A percentile compares a stretch with the other conserved stretches of the same genome.
Evolutionary conservation across 1,140 invertebrate genomes (phyloP).

Genomic region (Sitobion miscanthi): DNA sequence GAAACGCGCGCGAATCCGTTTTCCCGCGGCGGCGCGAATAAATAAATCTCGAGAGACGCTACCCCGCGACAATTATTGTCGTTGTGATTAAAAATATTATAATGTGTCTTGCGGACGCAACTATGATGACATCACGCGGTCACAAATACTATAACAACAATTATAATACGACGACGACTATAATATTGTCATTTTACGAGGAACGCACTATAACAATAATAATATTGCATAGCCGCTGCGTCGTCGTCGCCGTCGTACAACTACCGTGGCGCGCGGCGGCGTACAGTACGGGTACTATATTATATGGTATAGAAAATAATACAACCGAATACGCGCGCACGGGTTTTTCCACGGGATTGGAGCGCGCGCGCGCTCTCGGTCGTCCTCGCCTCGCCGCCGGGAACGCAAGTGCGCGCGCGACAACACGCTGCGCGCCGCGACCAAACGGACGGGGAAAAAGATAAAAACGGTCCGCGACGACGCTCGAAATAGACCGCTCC

Average conservation of each 20-base stretch:
- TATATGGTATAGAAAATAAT: background rate
- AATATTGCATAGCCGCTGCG: background rate
- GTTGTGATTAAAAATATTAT: background rate
- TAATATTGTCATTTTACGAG: background rate
- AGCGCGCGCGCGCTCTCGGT: background rate
- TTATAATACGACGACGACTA: background rate
- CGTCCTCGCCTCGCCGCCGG: background rate
- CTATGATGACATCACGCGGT: background rate
- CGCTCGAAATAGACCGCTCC: slow-evolving; percentile 46
- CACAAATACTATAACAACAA: background rate
- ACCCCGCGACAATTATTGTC: background rate
- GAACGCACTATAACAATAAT: background rate
- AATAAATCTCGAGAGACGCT: background rate
- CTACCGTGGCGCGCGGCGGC: background rate
- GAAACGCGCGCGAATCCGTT: background rate
- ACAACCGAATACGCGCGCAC: background rate
- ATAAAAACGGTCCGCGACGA: background rate
- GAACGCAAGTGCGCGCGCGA: background rate
- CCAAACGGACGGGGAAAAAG: background rate
- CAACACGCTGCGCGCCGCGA: background rate
- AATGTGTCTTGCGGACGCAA: no score
- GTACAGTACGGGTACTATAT: background rate
- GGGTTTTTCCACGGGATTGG: slow-evolving; percentile 35
- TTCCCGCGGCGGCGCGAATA: background rate
- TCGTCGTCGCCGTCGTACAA: background rate